phyloP scores from a whole-genome alignment of 2,888 invertebrate species.

The Latrodectus elegans region DNA sequence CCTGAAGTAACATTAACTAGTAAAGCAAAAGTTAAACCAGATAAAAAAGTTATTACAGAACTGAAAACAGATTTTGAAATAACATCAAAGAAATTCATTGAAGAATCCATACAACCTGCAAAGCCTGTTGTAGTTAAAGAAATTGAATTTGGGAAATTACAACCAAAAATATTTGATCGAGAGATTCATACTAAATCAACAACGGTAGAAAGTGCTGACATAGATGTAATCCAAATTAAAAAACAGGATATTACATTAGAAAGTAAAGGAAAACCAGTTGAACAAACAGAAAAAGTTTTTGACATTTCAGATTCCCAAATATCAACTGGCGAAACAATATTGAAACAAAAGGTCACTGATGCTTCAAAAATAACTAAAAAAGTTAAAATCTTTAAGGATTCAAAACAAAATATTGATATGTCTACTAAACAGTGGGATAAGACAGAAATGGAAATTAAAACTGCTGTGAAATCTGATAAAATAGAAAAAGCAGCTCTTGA shows the following conservation, averaged over 20 bases:
- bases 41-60: conserved; percentile 28
- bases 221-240: conserved; percentile 52
- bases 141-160: conserved; percentile 30
- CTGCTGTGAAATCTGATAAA: not conserved
- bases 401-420: not conserved
- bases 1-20: conserved; percentile 59
- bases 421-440: not conserved
- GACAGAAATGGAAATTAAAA: not conserved
- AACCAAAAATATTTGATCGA: conserved; percentile 48
- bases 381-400: conserved; percentile 14
- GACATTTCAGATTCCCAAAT: conserved; percentile 30
- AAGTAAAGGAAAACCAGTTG: conserved; percentile 53
- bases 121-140: conserved; percentile 29
- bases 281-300: conserved; percentile 43
- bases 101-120: conserved; percentile 24
- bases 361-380: conserved; percentile 21
- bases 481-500: conserved; percentile 26
- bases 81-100: conserved; percentile 36
- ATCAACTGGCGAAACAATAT: conserved; percentile 7
- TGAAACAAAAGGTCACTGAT: conserved; percentile 31
- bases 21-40: conserved; percentile 53
- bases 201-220: conserved; percentile 45
- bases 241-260: conserved; percentile 55
- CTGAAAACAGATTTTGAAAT: conserved; percentile 51
- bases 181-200: conserved; percentile 50